phyloP scores from a whole-genome alignment of 2,888 invertebrate genomes.

The Cheilosia vulpina region DNA sequence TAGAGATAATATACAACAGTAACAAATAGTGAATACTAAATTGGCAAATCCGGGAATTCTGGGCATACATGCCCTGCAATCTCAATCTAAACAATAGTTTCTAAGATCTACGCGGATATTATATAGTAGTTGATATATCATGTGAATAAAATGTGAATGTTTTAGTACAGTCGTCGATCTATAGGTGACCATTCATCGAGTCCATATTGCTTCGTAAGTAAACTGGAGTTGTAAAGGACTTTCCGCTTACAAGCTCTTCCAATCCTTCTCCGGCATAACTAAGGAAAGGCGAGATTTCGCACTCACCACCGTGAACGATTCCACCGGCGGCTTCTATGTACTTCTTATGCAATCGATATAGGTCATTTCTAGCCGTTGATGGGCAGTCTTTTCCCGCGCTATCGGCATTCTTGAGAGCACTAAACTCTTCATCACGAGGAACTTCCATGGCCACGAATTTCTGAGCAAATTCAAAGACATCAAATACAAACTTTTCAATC shows the following conservation, averaged over 20 bases:
- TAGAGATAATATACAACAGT: conserved; percentile 32
- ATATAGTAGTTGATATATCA: conserved; percentile 19
- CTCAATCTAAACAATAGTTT: conserved; percentile 37
- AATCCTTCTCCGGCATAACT: conserved; percentile 96
- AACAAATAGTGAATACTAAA: conserved; percentile 62
- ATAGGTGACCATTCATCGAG: conserved; percentile 81
- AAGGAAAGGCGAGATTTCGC: conserved; percentile 95
- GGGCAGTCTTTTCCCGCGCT: conserved; percentile 95
- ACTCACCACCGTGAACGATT: conserved; percentile 86
- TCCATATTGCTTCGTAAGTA: conserved; percentile 85
- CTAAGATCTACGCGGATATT: conserved; percentile 28
- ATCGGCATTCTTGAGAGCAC: conserved; percentile 97
- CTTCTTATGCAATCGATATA: conserved; percentile 90
- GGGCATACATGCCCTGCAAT: conserved; percentile 29
- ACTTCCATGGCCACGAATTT: conserved; percentile 97
- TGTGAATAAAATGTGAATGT: conserved; percentile 46
- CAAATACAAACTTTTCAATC: conserved; percentile 99
- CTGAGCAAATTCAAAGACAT: conserved; percentile 97
- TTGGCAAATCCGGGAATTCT: conserved; percentile 64
- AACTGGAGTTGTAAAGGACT: conserved; percentile 88
- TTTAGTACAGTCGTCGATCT: conserved; percentile 41
- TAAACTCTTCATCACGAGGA: conserved; percentile 96
- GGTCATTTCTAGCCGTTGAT: conserved; percentile 91
- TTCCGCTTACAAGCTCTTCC: conserved; percentile 86
- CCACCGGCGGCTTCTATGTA: conserved; percentile 94